phyloP scores from a whole-genome alignment of 2,797 vertebrate species.

The Acestrorhynchus altus region DNA sequence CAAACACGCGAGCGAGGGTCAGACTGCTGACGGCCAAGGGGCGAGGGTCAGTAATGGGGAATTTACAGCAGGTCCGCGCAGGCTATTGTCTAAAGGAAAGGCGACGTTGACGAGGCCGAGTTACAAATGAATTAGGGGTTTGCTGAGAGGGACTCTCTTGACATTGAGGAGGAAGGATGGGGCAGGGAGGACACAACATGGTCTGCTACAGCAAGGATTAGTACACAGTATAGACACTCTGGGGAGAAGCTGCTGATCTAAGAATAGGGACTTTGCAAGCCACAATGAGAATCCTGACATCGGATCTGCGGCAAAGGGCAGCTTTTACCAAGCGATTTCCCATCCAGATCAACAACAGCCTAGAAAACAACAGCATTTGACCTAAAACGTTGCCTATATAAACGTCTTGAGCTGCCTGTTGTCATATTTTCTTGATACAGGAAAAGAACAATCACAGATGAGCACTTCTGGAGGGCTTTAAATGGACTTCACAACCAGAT shows the following conservation, averaged over 20 bases:
- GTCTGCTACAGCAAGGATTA: conserved; percentile 4
- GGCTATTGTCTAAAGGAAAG: conserved; percentile 13
- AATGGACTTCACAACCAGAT: no score
- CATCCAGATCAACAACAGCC: neutral
- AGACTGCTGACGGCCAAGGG: conserved; percentile 12
- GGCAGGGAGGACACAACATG: conserved; percentile 1
- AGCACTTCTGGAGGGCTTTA: no score
- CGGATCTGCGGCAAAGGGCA: neutral
- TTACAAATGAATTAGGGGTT: conserved; percentile 19
- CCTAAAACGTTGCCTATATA: no score
- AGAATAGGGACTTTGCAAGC: neutral
- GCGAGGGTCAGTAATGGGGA: conserved; percentile 14
- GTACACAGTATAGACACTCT: neutral
- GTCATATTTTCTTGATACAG: no score
- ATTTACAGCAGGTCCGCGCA: conserved; percentile 1
- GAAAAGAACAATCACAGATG: no score
- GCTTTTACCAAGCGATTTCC: neutral
- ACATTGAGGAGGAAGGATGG: conserved; percentile 9
- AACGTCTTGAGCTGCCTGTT: no score
- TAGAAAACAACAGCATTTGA: neutral
- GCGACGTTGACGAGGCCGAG: neutral
- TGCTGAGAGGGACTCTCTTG: neutral
- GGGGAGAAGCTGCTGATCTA: conserved; percentile 4
- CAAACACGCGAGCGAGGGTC: conserved; percentile 22
- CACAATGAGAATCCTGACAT: neutral